Conservation (phyloP, 1,140 invertebrate species). For the Arctopsyche grandis region DNA sequence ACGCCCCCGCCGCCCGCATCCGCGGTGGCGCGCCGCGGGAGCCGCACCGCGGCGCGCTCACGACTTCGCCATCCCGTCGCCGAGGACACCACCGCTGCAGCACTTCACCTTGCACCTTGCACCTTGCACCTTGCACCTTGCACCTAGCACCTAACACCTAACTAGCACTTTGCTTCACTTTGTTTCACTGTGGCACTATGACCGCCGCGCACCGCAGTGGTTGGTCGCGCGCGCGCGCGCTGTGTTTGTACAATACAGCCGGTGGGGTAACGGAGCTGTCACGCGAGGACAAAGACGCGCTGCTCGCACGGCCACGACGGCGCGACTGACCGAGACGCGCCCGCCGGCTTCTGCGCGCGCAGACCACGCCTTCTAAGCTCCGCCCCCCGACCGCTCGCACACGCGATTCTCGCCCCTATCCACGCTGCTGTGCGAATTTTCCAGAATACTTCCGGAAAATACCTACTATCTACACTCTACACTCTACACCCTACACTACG, state of each 20-base stretch:
- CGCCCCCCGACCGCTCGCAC: background rate
- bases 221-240: too few species aligned
- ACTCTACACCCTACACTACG: too few species aligned
- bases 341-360: slow-evolving; percentile 44
- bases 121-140: background rate
- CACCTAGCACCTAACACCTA: too few species aligned
- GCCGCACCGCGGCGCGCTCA: slow-evolving; percentile 59
- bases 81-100: slow-evolving; percentile 39
- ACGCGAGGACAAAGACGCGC: too few species aligned
- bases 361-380: background rate
- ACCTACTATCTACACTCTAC: too few species aligned
- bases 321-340: slow-evolving; percentile 51
- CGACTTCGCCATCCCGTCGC: slow-evolving; percentile 41
- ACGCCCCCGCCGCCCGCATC: slow-evolving; percentile 57
- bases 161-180: too few species aligned
- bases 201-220: too few species aligned
- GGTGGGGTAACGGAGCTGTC: too few species aligned
- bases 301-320: slow-evolving; percentile 36
- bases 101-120: background rate
- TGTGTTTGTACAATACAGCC: too few species aligned
- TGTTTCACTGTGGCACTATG: too few species aligned
- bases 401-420: slow-evolving; percentile 33
- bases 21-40: slow-evolving; percentile 58
- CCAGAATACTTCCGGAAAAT: slow-evolving; percentile 31
- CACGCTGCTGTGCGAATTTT: too few species aligned